Evolutionary conservation across 2,113 vertebrate species (phyloP).

Genomic region (Diadophis punctatus): DNA sequence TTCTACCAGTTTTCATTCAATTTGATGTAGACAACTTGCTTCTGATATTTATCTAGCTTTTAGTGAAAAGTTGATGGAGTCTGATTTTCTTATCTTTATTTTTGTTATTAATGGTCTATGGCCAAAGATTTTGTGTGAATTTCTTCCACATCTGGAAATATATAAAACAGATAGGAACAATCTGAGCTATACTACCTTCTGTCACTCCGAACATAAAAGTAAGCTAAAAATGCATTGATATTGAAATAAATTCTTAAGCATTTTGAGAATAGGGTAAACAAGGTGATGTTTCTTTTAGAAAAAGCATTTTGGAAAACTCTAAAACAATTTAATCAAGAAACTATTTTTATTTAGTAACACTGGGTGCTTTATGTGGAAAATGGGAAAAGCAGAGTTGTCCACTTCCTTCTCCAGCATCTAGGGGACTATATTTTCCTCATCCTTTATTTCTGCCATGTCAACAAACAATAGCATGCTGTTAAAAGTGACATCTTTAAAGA

Average conservation of each 20-base stretch:
- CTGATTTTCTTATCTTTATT: neutral
- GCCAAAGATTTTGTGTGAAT: neutral
- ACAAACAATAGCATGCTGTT: neutral
- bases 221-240: neutral
- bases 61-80: neutral
- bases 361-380: neutral
- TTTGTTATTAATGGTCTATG: neutral
- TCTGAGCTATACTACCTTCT: neutral
- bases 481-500: neutral
- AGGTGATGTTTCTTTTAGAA: neutral
- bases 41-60: neutral
- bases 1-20: neutral
- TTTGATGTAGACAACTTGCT: neutral
- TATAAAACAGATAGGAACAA: neutral
- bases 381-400: neutral
- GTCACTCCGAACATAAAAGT: neutral
- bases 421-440: neutral
- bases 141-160: neutral
- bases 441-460: neutral
- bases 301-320: neutral
- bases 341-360: neutral
- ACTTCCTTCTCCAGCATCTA: neutral
- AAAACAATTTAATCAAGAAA: neutral
- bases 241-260: neutral
- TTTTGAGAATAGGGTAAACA: neutral